These are phyloP conservation scores for Smutsia temminckii DNA, from an alignment of 2,797 vertebrate genomes.

Conservation along the genomic window DNA sequence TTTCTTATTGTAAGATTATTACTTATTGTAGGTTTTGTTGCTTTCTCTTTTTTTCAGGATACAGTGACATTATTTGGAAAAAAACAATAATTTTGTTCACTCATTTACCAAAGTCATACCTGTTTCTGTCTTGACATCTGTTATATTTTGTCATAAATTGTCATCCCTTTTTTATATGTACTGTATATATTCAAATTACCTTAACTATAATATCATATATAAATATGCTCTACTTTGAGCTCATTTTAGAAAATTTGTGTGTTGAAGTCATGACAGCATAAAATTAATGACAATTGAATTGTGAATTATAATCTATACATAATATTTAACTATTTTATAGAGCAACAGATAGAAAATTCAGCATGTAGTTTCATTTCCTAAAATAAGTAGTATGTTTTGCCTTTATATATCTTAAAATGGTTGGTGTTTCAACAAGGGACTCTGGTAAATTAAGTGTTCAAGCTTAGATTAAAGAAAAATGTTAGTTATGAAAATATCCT, in stretches of 20 bases:
- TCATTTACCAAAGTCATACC: neutral
- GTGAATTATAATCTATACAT: conserved; percentile 20
- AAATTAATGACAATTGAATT: conserved; percentile 50
- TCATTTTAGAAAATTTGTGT: conserved; percentile 19
- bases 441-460: neutral
- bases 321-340: neutral
- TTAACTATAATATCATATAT: conserved; percentile 49
- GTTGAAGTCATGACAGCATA: conserved; percentile 42
- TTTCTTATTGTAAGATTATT: neutral
- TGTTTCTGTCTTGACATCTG: neutral
- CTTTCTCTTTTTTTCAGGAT: neutral
- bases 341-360: neutral
- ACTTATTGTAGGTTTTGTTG: neutral
- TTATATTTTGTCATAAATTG: neutral
- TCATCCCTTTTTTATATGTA: neutral
- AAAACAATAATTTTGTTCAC: neutral
- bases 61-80: neutral
- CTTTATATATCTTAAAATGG: neutral
- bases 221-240: conserved; percentile 15
- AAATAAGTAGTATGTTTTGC: neutral
- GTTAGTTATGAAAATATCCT: neutral
- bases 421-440: neutral
- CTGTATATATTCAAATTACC: neutral
- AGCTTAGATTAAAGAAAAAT: neutral
- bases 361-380: neutral